Base-by-base conservation (phyloP, 2,113 vertebrate species). In the Junco hyemalis region DNA sequence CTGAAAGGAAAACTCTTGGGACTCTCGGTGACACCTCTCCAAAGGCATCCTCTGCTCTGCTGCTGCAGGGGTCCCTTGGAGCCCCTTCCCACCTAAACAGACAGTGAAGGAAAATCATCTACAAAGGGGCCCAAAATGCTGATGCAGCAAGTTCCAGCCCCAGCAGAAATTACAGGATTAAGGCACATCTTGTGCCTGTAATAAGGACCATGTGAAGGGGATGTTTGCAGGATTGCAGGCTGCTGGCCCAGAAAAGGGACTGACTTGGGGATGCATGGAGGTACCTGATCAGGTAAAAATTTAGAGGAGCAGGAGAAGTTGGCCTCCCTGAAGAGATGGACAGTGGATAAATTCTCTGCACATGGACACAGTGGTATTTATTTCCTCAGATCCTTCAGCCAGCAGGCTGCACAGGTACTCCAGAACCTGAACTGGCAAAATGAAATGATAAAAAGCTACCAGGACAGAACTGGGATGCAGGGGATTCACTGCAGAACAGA, bases 261-360 rank as follows among this genome's bases (percentile, higher is more conserved):
- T 59, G 36, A 18, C 28, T 20, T 40, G 7, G 79, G 45, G 80
- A 54, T 38, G 79, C 2, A 8, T 20, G 13, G 78, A 81, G 80
- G 80, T 60, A 84, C 94, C 92, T 90, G 96, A 88, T 95, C 89
- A 92, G 96, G 50, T 83, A 66, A 95, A 56, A 35, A 50, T 10
- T 48, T 3, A 12, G 35, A 50, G 48, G 29, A 82, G 61, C 29
- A 61, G 38, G 16, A 22, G 12, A 14, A 9, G 7, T 24, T 82
- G 61, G 21, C 31, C 6, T 61, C 40, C 31, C 47, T 69, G 79
- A 33, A 24, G 2, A 13, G 38, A 72, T 64, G 35, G 48, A 15
- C 42, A 28, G 35, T 4, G 35, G 60, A 8, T 66, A 26, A 74
- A 29, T 23, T n/a, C 29, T 15, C 7, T 22, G 9, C 20, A 1